These are phyloP conservation scores for Lota lota DNA, from an alignment of 2,113 vertebrate species.

Conservation along the genomic window DNA sequence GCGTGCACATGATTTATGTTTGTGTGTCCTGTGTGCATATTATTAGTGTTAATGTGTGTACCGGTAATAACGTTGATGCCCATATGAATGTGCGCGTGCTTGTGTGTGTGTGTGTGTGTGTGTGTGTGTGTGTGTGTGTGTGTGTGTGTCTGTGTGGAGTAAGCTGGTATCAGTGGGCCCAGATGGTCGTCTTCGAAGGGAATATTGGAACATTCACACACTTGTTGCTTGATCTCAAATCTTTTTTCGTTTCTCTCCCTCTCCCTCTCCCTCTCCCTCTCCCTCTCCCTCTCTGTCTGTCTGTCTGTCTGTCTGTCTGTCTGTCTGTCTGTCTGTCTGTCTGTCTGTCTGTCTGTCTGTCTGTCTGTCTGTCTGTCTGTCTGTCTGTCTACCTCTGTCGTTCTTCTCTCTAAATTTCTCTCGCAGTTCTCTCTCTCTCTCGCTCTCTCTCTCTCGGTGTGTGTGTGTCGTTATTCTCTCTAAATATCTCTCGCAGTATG, in stretches of 20 bases:
- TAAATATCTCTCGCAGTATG: slow-evolving; percentile 25
- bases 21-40: too few relatives aligned
- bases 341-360: slow-evolving; percentile 35
- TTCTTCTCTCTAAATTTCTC: slow-evolving; percentile 15
- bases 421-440: slow-evolving; percentile 13
- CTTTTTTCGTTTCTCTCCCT: slow-evolving; percentile 12
- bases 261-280: slow-evolving; percentile 35
- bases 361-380: background rate
- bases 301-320: slow-evolving; percentile 11
- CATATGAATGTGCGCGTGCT: background rate
- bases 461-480: background rate
- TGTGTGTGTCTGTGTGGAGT: slow-evolving; percentile 8
- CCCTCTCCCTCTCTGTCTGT: background rate
- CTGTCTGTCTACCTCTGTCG: too few relatives aligned
- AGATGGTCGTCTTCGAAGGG: slow-evolving; percentile 64
- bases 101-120: slow-evolving; percentile 13
- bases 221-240: slow-evolving; percentile 55
- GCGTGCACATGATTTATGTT: too few relatives aligned
- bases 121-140: slow-evolving; percentile 10
- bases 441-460: background rate
- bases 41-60: too few relatives aligned
- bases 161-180: slow-evolving; percentile 42
- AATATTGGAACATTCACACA: slow-evolving; percentile 69
- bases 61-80: background rate
- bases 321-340: background rate